A percentile compares a stretch with the other conserved stretches of the same genome.
Evolutionary conservation across 1,140 invertebrate species (phyloP).

Genomic region (Drosophila kepulauana): DNA sequence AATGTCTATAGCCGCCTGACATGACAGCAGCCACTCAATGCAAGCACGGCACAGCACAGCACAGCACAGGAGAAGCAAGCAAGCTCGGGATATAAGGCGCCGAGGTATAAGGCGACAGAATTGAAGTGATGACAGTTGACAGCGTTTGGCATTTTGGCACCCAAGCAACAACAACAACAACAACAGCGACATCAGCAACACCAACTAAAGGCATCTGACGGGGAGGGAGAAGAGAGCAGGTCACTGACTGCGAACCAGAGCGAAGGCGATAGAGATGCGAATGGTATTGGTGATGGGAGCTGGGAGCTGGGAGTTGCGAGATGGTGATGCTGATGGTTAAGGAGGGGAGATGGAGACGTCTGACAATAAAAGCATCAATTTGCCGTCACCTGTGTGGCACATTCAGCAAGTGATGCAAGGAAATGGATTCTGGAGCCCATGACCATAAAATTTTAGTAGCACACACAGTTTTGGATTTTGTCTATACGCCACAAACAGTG

Average conservation of each 20-base stretch:
- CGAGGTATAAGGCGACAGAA: conserved; percentile 19
- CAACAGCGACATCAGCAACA: conserved; percentile 35
- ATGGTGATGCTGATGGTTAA: not conserved
- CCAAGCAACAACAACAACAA: conserved; percentile 34
- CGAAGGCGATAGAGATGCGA: not conserved
- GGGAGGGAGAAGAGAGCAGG: not conserved
- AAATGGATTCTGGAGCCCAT: conserved; percentile 37
- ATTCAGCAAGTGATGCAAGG: conserved; percentile 49
- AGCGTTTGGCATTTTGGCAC: conserved; percentile 60
- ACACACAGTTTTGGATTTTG: conserved; percentile 48
- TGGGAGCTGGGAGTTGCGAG: not conserved
- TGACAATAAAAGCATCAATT: conserved; percentile 80
- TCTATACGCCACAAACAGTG: conserved; percentile 13
- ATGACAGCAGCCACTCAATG: conserved; percentile 61
- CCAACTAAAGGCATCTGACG: too few species aligned
- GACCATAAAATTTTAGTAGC: conserved; percentile 77
- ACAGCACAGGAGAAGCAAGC: too few species aligned
- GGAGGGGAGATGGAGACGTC: conserved; percentile 19
- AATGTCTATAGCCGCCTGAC: conserved; percentile 78
- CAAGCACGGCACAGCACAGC: not conserved
- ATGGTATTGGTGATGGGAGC: not conserved
- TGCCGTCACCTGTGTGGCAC: conserved; percentile 72
- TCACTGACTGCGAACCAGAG: conserved; percentile 6
- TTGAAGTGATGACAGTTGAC: conserved; percentile 58
- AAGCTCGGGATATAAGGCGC: not conserved